A percentile compares a stretch with the other conserved stretches of the same genome.
Evolutionary conservation across 2,113 vertebrate species (phyloP).

Genomic region (Mastomys coucha): DNA sequence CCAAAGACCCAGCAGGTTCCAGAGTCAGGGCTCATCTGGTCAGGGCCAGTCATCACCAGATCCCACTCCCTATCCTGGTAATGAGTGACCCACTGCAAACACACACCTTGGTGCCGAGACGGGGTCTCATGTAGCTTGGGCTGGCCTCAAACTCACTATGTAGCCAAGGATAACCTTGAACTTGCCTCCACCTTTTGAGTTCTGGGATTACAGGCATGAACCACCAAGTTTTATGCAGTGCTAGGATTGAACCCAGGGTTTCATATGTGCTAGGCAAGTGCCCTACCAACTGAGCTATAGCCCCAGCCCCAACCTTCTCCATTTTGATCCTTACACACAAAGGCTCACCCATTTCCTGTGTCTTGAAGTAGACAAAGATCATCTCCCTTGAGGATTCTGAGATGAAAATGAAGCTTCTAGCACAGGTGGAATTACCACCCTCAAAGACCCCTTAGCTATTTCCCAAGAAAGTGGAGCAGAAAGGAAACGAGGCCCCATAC

Average conservation of each 20-base stretch:
- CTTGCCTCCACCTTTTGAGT: neutral
- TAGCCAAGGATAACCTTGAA: neutral
- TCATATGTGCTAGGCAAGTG: neutral
- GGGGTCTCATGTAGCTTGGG: neutral
- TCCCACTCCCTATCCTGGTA: neutral
- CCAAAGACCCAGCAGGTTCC: neutral
- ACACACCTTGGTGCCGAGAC: neutral
- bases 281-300: neutral
- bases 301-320: rapidly evolving
- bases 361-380: neutral
- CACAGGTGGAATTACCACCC: too few relatives aligned
- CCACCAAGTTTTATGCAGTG: neutral
- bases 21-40: neutral
- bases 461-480: neutral
- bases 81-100: neutral
- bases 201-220: neutral
- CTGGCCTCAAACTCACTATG: neutral
- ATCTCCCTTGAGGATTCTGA: neutral
- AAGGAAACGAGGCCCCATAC: neutral
- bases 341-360: neutral
- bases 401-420: neutral
- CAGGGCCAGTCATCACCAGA: neutral
- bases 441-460: neutral
- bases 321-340: neutral
- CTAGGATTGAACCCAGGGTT: neutral